These are phyloP conservation scores for Clamator glandarius DNA, from an alignment of 2,797 vertebrate species.

Conservation along the genomic window DNA sequence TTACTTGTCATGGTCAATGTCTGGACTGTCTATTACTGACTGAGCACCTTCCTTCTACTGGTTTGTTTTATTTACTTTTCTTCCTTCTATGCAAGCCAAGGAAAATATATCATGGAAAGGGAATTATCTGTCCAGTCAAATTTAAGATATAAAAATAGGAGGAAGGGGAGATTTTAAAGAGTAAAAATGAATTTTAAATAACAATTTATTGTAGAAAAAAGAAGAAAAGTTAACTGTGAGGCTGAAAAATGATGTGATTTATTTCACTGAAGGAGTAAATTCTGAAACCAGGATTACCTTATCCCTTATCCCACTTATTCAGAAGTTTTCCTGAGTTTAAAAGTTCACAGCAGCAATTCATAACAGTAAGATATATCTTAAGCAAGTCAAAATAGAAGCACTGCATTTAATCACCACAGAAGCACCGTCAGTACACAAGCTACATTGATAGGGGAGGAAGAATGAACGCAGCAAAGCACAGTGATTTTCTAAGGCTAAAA, in stretches of 20 bases:
- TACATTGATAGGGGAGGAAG: background rate
- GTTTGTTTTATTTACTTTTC: constrained; percentile 36
- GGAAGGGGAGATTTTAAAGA: background rate
- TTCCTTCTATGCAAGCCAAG: constrained; percentile 6
- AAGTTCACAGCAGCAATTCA: constrained; percentile 78
- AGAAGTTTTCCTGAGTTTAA: constrained; percentile 76
- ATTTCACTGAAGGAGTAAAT: constrained; percentile 64
- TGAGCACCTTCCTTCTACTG: background rate
- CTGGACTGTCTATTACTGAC: constrained; percentile 14
- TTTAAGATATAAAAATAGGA: background rate
- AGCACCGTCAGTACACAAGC: background rate
- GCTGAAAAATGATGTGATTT: constrained; percentile 62
- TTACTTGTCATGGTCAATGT: background rate
- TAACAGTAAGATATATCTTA: constrained; percentile 52
- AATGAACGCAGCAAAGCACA: background rate
- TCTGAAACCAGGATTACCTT: constrained; percentile 70
- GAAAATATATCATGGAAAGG: constrained; percentile 17
- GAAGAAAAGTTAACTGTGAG: constrained; percentile 22
- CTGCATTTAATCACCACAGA: constrained; percentile 67
- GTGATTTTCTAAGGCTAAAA: background rate
- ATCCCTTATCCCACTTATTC: constrained; percentile 68
- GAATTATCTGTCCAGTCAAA: constrained; percentile 17
- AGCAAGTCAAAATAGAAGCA: constrained; percentile 56
- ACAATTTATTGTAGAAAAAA: constrained; percentile 25
- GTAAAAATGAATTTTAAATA: constrained; percentile 41